Base-by-base conservation (phyloP, 30 jellyfish, hydroid and myxozoan genomes). In the Hydra vulgaris region DNA sequence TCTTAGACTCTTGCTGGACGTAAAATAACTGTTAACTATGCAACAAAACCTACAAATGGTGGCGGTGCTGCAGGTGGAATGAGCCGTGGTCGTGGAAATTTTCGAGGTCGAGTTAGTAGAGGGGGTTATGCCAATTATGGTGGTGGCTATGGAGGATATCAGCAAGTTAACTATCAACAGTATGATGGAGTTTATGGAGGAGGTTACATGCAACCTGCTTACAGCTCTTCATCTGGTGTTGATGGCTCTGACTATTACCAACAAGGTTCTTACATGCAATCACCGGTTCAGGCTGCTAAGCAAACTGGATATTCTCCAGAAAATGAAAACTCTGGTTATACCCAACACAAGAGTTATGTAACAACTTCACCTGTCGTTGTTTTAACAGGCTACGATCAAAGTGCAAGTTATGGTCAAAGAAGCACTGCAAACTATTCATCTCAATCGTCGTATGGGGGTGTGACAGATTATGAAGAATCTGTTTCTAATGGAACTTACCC, bases 51-150 rank as follows among this genome's bases (percentile, higher is more conserved):
- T 15, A 23, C 87, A 15, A 70, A 70, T 53, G 79, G 80, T 20
- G 79, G 84, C 66, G 87, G 87, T 3, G 87, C 73, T 70, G 72
- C 73, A 12, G 85, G 87, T 0, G 85, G 87, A 17, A 15, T 74
- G 25, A 72, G 87, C 19, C 83, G 87, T 25, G 23, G 87, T 16
- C 85, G 85, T 8, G 87, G 87, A 8, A 69, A 82, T 21, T 25
- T 17, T 25, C 53, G 87, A 4, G 84, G 86, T 20, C 83, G 81
- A 8, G 87, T 84, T 79, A 84, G 87, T n/a, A 22, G 26, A 8
- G 83, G 83, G 20, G 27, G 26, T 23, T 19, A 24, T 80, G 87
- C 83, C 71, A 82, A 84, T 67, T 53, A 66, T 22, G 84, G 83
- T 0, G 71, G 81, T 70, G 71, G 83, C n/a, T 53, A 23, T 66